Percentiles rank a stretch among this genome's conserved stretches.
Evolutionary conservation across 2,113 vertebrate genomes (phyloP).

Genomic region (Columba janthina): DNA sequence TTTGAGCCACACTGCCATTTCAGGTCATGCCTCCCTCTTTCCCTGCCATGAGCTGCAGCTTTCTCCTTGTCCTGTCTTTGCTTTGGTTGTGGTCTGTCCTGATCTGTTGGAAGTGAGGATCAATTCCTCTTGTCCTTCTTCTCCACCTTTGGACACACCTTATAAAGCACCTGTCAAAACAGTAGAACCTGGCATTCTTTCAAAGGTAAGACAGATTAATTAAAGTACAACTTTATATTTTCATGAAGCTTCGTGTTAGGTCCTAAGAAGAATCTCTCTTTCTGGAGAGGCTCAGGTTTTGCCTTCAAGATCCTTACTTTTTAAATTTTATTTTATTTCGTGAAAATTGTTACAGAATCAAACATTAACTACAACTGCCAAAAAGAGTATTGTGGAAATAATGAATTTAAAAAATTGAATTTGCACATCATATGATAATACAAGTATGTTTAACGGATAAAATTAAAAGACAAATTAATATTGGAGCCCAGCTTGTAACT

Average conservation of each 20-base stretch:
- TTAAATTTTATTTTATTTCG: not conserved
- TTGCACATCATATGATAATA: not conserved
- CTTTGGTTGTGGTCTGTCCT: not conserved
- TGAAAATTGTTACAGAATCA: not conserved
- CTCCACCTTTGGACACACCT: not conserved
- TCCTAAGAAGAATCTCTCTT: not conserved
- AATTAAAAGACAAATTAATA: not conserved
- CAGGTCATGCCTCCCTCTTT: not conserved
- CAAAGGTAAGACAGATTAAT: not conserved
- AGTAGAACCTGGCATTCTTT: not conserved
- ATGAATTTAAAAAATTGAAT: not conserved
- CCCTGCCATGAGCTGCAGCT: accelerated
- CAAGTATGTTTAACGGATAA: not conserved
- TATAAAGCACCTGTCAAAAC: not conserved
- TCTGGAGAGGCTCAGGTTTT: not conserved
- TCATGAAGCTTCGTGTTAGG: not conserved
- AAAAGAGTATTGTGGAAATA: not conserved
- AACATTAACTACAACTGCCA: not conserved
- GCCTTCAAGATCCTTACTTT: not conserved
- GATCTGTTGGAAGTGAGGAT: not conserved
- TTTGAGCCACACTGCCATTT: not conserved
- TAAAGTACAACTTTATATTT: not conserved
- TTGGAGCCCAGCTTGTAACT: not conserved
- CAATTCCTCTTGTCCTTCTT: not conserved
- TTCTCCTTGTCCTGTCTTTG: not conserved